Evolutionary conservation across 2,888 invertebrate genomes (phyloP).

Genomic region (Lobophora halterata): DNA sequence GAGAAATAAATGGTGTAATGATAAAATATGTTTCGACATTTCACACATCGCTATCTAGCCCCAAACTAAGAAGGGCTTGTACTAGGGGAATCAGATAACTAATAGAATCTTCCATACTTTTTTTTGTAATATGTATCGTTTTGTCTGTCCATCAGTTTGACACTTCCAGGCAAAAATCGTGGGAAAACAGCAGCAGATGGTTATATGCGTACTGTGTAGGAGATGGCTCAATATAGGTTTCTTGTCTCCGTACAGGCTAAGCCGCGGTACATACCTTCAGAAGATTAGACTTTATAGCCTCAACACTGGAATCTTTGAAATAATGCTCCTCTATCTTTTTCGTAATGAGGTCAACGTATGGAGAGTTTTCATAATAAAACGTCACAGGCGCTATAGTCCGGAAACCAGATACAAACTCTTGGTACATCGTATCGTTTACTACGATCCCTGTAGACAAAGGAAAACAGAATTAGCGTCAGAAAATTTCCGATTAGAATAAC

Average conservation of each 20-base stretch:
- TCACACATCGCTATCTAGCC: too few species aligned
- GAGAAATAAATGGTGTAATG: too few species aligned
- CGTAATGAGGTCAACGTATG: constrained; percentile 68
- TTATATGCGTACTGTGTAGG: too few species aligned
- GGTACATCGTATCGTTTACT: constrained; percentile 63
- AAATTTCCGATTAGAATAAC: constrained; percentile 4
- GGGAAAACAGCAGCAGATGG: too few species aligned
- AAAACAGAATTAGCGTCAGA: constrained; percentile 2
- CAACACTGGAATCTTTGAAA: constrained; percentile 68
- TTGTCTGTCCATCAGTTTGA: too few species aligned
- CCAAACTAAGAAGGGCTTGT: too few species aligned
- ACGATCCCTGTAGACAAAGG: constrained; percentile 62
- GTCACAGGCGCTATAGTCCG: constrained; percentile 80
- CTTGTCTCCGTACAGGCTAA: not conserved
- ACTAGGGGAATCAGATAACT: too few species aligned
- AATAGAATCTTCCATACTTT: too few species aligned
- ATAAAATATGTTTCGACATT: too few species aligned
- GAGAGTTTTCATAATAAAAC: constrained; percentile 82
- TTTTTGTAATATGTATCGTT: too few species aligned
- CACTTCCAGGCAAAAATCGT: too few species aligned
- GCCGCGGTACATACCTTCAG: constrained; percentile 78
- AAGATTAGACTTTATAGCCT: constrained; percentile 70
- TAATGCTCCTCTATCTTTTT: constrained; percentile 78
- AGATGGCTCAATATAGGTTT: too few species aligned
- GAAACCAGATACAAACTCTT: constrained; percentile 79